Evolutionary conservation across 2,888 invertebrate genomes (phyloP).

Genomic region (Macrosoma leucophasiata): DNA sequence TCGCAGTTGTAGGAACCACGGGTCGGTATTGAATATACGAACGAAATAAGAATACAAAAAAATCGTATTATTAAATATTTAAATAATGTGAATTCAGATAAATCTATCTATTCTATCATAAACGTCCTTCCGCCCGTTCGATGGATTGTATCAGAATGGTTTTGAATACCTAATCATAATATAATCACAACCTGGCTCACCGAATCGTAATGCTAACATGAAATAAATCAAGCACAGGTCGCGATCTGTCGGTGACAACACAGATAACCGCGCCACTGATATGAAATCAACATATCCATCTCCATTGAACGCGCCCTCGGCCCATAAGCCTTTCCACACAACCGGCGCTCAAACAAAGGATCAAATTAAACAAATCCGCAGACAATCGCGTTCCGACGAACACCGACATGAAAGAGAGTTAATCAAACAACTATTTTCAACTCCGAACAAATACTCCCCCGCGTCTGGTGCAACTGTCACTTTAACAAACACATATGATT

Average conservation of each 20-base stretch:
- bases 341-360: conserved; percentile 68
- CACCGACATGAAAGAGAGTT: conserved; percentile 70
- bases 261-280: conserved; percentile 57
- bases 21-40: too few species aligned
- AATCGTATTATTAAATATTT: too few species aligned
- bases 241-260: conserved; percentile 52
- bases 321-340: conserved; percentile 64
- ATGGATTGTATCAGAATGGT: too few species aligned
- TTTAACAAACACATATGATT: conserved; percentile 61
- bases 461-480: conserved; percentile 52
- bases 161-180: too few species aligned
- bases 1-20: too few species aligned
- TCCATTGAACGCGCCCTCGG: conserved; percentile 37
- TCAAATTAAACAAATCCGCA: conserved; percentile 72
- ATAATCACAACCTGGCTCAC: neutral
- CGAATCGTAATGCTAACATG: too few species aligned
- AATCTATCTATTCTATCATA: too few species aligned
- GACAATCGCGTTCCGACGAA: conserved; percentile 61
- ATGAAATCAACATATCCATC: conserved; percentile 51
- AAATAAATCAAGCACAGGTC: conserved; percentile 50
- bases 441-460: conserved; percentile 47
- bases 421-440: conserved; percentile 67
- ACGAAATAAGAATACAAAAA: too few species aligned
- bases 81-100: too few species aligned
- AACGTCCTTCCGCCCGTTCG: too few species aligned